These are phyloP conservation scores for Speoplatyrhinus poulsoni DNA, from an alignment of 2,113 vertebrate species.

Conservation along the genomic window DNA sequence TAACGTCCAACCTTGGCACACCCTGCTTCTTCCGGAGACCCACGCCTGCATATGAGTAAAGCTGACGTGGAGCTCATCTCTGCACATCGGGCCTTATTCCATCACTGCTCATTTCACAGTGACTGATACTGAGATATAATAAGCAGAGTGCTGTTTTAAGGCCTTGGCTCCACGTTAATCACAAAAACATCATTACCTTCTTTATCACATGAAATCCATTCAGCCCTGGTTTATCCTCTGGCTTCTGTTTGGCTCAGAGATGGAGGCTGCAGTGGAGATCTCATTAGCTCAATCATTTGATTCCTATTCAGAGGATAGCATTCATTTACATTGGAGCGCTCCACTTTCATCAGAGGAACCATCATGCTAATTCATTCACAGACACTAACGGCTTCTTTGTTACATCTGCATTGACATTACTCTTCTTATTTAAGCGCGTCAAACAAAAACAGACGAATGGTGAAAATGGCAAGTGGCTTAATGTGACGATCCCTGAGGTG, in stretches of 20 bases:
- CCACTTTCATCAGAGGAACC: slow-evolving; percentile 46
- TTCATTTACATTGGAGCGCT: slow-evolving; percentile 51
- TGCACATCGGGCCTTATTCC: background rate
- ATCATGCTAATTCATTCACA: slow-evolving; percentile 53
- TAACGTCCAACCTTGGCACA: too few species aligned
- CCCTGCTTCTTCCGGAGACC: background rate
- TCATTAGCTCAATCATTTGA: slow-evolving; percentile 59
- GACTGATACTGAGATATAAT: background rate
- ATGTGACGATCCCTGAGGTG: slow-evolving; percentile 35
- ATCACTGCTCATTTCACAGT: background rate
- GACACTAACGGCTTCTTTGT: slow-evolving; percentile 46
- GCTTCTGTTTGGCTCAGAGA: background rate
- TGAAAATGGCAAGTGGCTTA: slow-evolving; percentile 37
- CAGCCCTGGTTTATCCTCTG: background rate
- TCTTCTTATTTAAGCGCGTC: slow-evolving; percentile 35
- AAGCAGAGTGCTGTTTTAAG: background rate
- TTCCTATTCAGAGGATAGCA: slow-evolving; percentile 47
- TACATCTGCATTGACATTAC: slow-evolving; percentile 43
- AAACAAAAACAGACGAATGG: slow-evolving; percentile 57
- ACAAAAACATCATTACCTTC: too few species aligned
- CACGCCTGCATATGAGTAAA: background rate
- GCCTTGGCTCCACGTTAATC: too few species aligned
- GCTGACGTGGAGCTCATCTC: background rate
- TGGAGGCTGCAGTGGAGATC: slow-evolving; percentile 26
- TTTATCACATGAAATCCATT: background rate